Evolutionary conservation across 2,797 vertebrate species (phyloP).

Genomic region (Anguilla megastoma): DNA sequence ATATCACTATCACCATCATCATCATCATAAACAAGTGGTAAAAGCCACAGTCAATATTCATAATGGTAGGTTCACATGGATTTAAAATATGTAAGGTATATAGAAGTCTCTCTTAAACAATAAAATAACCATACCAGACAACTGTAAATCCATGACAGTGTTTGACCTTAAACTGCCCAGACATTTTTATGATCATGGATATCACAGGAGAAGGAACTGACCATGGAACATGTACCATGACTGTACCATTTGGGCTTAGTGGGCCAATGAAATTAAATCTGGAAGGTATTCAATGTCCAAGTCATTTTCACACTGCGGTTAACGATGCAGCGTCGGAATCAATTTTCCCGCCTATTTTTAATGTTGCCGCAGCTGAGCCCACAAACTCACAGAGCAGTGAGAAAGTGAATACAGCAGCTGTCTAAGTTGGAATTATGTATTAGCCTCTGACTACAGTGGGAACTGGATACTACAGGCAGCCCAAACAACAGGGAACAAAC

Average conservation of each 20-base stretch:
- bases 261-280: conserved; percentile 11
- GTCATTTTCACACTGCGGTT: conserved; percentile 3
- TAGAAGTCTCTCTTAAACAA: not conserved
- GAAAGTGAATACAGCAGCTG: conserved; percentile 10
- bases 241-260: not conserved
- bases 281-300: conserved; percentile 7
- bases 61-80: not conserved
- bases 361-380: not conserved
- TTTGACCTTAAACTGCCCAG: not conserved
- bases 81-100: not conserved
- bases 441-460: not conserved
- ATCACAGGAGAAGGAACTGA: not conserved
- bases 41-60: not conserved
- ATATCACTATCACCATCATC: not conserved
- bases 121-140: not conserved
- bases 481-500: not conserved
- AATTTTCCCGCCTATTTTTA: conserved; percentile 10
- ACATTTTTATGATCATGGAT: not conserved
- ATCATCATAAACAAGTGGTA: not conserved
- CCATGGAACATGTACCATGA: not conserved
- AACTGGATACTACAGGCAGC: not conserved
- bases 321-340: not conserved
- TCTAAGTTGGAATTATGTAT: not conserved
- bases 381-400: not conserved
- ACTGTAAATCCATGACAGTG: not conserved